Base-by-base conservation (phyloP, 2,888 invertebrate genomes). In the Sialis lutaria region DNA sequence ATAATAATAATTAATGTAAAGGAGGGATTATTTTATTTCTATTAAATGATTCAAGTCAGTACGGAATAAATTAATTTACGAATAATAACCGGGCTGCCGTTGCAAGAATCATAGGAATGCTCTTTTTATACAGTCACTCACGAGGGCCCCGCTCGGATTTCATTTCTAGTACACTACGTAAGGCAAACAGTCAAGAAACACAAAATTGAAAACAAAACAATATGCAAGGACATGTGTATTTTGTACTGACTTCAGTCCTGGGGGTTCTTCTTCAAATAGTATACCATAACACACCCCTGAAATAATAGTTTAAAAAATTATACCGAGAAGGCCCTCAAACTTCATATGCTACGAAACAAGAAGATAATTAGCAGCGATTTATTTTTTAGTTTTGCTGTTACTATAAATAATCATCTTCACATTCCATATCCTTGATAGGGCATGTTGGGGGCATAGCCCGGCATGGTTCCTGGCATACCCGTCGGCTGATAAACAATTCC, bases 351-450 rank as follows among this genome's bases (percentile, higher is more conserved):
- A 22, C 22, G 22, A 22, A 22, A 22, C 22, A 22, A 22, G 22
- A 22, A 22, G 22, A 22, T 22, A 22, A 22, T 22, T 22, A 22
- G 22, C 22, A 22, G 22, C 22, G 22, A 22, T 22, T 22, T 22
- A 22, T 22, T 22, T 22, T 22, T 22, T 22, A 22, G 22, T 22
- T 8, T 35, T 35, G 35, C 35, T 8, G 35, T n/a, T 12, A 12
- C 37, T 37, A 37, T 12, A 12, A 22, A 37, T 37, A n/a, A 12
- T 12, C 6, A 34, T 41, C 42, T 57, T 69, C 71, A 78, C 77
- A 78, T 78, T 55, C 77, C 74, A 56, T 79, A 78, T 50, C 75
- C 75, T 58, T 77, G 77, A 59, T 78, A 78, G 50, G 67, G 73
- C 67, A 69, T 74, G 57, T 60, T 75, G 58, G 61, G 74, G 63